These are phyloP conservation scores for Drosophila kikkawai DNA, from an alignment of 1,140 invertebrate genomes.

Conservation along the genomic window DNA sequence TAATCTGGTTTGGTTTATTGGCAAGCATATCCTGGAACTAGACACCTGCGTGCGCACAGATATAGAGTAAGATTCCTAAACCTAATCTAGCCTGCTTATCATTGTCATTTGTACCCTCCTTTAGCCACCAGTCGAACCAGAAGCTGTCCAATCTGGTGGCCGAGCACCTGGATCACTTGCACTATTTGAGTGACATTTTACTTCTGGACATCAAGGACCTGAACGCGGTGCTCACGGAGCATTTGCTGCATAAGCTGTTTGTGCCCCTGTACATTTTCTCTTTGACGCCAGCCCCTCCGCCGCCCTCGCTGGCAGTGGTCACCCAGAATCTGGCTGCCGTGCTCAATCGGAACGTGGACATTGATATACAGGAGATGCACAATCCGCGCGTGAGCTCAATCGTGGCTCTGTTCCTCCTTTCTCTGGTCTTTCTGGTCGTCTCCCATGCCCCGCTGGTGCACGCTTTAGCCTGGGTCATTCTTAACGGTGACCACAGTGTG, in stretches of 20 bases:
- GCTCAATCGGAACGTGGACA: constrained; percentile 86
- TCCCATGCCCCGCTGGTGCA: constrained; percentile 95
- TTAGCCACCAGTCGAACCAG: constrained; percentile 95
- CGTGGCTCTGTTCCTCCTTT: constrained; percentile 95
- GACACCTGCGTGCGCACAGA: constrained; percentile 97
- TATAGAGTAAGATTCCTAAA: constrained; percentile 91
- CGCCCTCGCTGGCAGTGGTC: constrained; percentile 86
- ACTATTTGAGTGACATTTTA: constrained; percentile 99
- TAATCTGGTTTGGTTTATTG: constrained; percentile 99
- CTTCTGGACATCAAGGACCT: constrained; percentile 96
- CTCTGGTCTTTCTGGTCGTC: constrained; percentile 98
- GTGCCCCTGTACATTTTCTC: constrained; percentile 98
- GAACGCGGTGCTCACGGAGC: constrained; percentile 98
- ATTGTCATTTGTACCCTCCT: constrained; percentile 51
- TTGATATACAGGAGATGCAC: constrained; percentile 85
- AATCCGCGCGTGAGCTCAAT: constrained; percentile 93
- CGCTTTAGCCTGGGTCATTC: constrained; percentile 94
- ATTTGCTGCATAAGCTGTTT: constrained; percentile 96
- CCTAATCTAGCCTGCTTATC: no score
- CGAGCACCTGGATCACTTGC: constrained; percentile 98
- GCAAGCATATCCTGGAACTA: constrained; percentile 98
- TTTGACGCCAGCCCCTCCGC: constrained; percentile 87
- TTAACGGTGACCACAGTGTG: constrained; percentile 91
- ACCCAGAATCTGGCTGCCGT: constrained; percentile 88
- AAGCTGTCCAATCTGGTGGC: constrained; percentile 97